A percentile compares a stretch with the other conserved stretches of the same genome.
These are phyloP conservation scores for Eilema caniola DNA, from an alignment of 2,888 invertebrate species.

Conservation along the genomic window DNA sequence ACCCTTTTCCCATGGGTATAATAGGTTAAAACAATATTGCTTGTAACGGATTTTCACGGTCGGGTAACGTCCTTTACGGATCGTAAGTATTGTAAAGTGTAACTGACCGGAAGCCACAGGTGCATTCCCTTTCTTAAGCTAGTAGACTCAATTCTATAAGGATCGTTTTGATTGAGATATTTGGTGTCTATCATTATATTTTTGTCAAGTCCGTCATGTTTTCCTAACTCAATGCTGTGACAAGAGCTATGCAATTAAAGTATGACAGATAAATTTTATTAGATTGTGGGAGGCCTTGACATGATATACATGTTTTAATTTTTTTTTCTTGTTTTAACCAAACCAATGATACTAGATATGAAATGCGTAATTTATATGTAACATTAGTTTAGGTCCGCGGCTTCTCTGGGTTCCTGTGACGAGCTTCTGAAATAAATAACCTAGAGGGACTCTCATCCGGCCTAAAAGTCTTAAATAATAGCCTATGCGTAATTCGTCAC, in stretches of 20 bases:
- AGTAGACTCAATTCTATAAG: constrained; percentile 27
- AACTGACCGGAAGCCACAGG: constrained; percentile 71
- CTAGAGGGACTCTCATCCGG: too few species aligned
- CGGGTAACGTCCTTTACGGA: constrained; percentile 70
- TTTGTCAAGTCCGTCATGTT: neutral
- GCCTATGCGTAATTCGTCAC: too few species aligned
- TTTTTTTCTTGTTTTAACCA: neutral
- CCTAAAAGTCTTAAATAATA: too few species aligned
- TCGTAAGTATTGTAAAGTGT: constrained; percentile 61
- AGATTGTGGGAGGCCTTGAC: constrained; percentile 18
- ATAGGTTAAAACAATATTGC: constrained; percentile 35
- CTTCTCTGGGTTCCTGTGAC: too few species aligned
- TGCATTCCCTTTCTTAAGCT: constrained; percentile 50
- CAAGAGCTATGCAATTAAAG: constrained; percentile 36
- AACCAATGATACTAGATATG: neutral
- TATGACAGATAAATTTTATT: constrained; percentile 35
- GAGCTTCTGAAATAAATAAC: too few species aligned
- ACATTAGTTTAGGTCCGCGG: too few species aligned
- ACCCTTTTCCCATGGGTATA: constrained; percentile 41
- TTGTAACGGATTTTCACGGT: constrained; percentile 83
- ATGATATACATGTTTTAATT: neutral
- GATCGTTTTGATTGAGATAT: constrained; percentile 14
- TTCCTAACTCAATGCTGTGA: constrained; percentile 37
- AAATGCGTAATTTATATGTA: neutral
- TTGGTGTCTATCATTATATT: neutral